Evolutionary conservation across 2,113 vertebrate genomes (phyloP).

Genomic region (Thermophis baileyi): DNA sequence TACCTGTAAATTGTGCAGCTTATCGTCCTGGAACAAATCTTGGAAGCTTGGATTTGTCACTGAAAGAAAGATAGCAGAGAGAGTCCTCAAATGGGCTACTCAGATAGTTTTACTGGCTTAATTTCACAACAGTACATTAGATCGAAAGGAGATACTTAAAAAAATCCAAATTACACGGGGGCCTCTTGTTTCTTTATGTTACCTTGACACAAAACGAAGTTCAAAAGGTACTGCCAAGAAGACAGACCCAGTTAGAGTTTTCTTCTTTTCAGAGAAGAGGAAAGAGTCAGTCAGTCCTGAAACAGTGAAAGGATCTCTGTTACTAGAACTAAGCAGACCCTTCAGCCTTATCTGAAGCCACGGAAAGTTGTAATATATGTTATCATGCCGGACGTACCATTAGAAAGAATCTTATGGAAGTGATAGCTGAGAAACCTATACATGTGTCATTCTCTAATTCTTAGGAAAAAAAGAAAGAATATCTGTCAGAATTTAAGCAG

Average conservation of each 20-base stretch:
- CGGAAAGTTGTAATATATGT: constrained; percentile 10
- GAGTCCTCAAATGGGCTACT: constrained; percentile 62
- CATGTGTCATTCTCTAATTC: background rate
- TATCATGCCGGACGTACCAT: constrained; percentile 4
- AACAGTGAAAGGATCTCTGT: constrained; percentile 37
- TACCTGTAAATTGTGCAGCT: constrained; percentile 86
- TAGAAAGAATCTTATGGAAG: constrained; percentile 20
- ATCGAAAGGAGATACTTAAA: constrained; percentile 83
- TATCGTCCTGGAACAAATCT: constrained; percentile 79
- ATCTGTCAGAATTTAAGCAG: background rate
- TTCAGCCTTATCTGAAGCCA: constrained; percentile 24
- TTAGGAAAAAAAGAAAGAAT: background rate
- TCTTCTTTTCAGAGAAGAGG: constrained; percentile 20
- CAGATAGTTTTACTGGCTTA: constrained; percentile 84
- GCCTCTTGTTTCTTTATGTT: constrained; percentile 89
- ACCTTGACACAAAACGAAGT: constrained; percentile 79
- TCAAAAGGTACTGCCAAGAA: constrained; percentile 71
- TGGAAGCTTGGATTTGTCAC: constrained; percentile 74
- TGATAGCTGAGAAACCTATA: background rate
- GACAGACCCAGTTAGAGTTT: constrained; percentile 39
- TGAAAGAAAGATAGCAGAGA: constrained; percentile 64
- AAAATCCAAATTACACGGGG: constrained; percentile 94
- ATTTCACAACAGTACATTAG: constrained; percentile 80
- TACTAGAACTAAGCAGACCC: constrained; percentile 30
- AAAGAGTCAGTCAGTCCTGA: constrained; percentile 29